Percentiles rank a stretch among this genome's conserved stretches.
Evolutionary conservation across 1,140 invertebrate genomes (phyloP).

Genomic region (Leptopilina boulardi): DNA sequence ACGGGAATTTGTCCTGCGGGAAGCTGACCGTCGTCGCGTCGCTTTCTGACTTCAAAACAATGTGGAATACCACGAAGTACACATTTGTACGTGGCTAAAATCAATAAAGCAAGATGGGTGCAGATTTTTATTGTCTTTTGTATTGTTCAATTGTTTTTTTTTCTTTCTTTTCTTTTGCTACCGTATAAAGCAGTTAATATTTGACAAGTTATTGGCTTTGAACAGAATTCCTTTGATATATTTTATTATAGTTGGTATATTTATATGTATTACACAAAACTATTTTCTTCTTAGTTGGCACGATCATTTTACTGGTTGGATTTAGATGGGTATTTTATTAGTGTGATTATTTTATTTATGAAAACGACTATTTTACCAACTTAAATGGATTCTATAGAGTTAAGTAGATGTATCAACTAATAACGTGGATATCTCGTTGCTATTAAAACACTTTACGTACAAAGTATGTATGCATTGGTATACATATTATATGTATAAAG

Average conservation of each 20-base stretch:
- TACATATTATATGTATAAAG: conserved; percentile 6
- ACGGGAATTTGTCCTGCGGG: conserved; percentile 11
- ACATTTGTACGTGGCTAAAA: not conserved
- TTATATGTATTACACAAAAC: not conserved
- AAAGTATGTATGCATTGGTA: not conserved
- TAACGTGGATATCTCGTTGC: not conserved
- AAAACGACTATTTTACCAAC: not conserved
- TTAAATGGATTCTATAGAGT: not conserved
- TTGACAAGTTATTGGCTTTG: too few relatives aligned
- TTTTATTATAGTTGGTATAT: not conserved
- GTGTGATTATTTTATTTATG: not conserved
- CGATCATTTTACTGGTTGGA: too few relatives aligned
- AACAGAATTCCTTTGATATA: too few relatives aligned
- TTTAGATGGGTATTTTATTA: not conserved
- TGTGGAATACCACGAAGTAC: conserved; percentile 13
- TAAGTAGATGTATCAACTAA: not conserved
- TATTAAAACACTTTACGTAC: not conserved
- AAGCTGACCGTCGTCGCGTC: conserved; percentile 16
- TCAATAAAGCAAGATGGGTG: not conserved
- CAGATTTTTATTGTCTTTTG: not conserved
- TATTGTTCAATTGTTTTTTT: not conserved
- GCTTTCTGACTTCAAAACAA: conserved; percentile 28
- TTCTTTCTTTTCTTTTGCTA: not conserved
- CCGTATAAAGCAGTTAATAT: too few relatives aligned
- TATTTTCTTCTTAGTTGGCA: not conserved